Conservation (phyloP, 2,113 vertebrate genomes). For the Ahaetulla prasina region DNA sequence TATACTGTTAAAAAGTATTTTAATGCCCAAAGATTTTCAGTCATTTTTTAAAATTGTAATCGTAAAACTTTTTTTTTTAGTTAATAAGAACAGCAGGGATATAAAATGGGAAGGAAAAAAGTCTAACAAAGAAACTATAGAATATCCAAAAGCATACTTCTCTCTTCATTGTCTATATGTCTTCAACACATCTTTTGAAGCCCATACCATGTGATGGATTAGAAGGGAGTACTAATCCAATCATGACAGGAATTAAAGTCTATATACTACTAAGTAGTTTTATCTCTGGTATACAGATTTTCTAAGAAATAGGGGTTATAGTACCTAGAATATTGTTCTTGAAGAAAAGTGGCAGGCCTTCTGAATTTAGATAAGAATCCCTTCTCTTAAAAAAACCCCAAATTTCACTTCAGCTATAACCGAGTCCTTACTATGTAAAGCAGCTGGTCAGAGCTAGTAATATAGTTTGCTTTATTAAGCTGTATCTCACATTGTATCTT, state of each 20-base stretch:
- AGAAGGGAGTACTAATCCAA: background rate
- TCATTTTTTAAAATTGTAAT: background rate
- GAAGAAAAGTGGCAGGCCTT: background rate
- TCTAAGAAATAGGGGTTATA: background rate
- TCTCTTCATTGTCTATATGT: background rate
- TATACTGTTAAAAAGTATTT: rapidly evolving
- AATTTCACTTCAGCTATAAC: background rate
- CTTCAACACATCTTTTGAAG: background rate
- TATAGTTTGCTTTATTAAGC: background rate
- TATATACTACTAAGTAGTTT: background rate
- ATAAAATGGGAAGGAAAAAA: background rate
- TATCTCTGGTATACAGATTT: background rate
- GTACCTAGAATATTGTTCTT: background rate
- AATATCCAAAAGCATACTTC: background rate
- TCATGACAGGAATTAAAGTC: background rate
- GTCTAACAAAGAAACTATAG: background rate
- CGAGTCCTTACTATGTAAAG: background rate
- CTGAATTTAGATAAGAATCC: background rate
- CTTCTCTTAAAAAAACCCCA: background rate
- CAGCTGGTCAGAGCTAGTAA: background rate
- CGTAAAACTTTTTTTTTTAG: background rate
- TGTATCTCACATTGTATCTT: background rate
- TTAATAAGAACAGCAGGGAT: background rate
- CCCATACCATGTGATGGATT: background rate
- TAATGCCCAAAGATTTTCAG: background rate